Evolutionary conservation across 2,888 invertebrate genomes (phyloP), one percentile per base, ranked within the genome.

Genomic region (Tetragnatha montana): DNA sequence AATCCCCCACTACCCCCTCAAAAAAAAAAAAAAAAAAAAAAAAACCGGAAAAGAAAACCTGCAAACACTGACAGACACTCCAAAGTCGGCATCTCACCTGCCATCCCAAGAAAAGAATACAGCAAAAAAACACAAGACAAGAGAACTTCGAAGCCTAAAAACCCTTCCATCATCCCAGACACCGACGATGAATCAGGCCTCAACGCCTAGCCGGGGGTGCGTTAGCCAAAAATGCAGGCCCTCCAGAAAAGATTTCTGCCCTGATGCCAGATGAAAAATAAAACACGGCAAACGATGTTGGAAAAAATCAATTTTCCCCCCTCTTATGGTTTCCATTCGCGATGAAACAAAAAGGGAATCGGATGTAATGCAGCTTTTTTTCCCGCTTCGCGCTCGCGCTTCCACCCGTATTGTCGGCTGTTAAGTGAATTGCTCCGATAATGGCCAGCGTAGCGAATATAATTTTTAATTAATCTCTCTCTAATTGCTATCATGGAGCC

Each of bases 391-490:
- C 22, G 21, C 69, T 60, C 60, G 12, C 60, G 17, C 60, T 60
- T 73, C 22, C 51, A 8, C 73, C 71, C 49, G 49, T 70, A 68
- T 47, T 75, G 19, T 71, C 19, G 22, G 78, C 51, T 71, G 78
- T 85, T 85, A 85, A 85, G 85, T 60, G 85, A 85, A 85, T 85
- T 85, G 85, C 85, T 78, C 49, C 79, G 71, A 79, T 70, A 85
- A 85, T 79, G 79, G 79, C 21, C 21, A 78, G n/a, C 51, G 85
- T 73, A 79, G 79, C 85, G 85, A 17, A 51, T 69, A 49, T 85
- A 85, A 85, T 85, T 85, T 85, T 85, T 79, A 85, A 85, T 85
- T 85, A 85, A 85, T 85, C 85, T 79, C 35, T 35, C 79, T 79
- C 85, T 85, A 85, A 85, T 85, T 85, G 71, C 78, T 69, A 79